phyloP scores from a whole-genome alignment of 2,113 vertebrate genomes.

The Cromileptes altivelis region DNA sequence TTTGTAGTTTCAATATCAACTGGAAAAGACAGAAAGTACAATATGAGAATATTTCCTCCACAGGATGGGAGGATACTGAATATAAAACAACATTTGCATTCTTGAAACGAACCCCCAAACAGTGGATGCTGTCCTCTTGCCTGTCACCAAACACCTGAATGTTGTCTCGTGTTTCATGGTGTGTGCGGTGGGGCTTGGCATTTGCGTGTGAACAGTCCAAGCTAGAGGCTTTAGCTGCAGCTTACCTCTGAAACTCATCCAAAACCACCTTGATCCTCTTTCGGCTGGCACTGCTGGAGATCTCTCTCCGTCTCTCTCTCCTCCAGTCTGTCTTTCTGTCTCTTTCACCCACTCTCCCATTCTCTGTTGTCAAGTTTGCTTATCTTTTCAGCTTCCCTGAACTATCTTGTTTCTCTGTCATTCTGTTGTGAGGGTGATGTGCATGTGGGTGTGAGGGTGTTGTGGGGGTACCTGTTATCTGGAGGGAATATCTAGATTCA shows the following conservation, averaged over 20 bases:
- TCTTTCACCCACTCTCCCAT: constrained; percentile 19
- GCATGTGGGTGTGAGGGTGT: constrained; percentile 58
- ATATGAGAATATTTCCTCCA: background rate
- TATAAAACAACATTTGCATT: constrained; percentile 35
- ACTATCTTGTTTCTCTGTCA: constrained; percentile 70
- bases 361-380: constrained; percentile 59
- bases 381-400: constrained; percentile 60
- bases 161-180: constrained; percentile 63
- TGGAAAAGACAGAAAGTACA: background rate
- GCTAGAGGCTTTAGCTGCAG: constrained; percentile 70
- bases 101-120: constrained; percentile 7
- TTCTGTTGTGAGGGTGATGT: constrained; percentile 52
- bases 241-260: constrained; percentile 78
- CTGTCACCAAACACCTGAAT: constrained; percentile 59
- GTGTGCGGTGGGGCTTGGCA: constrained; percentile 56
- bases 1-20: background rate
- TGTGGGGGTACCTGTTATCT: constrained; percentile 54
- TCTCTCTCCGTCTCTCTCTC: constrained; percentile 29
- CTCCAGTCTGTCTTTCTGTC: constrained; percentile 33
- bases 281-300: constrained; percentile 62
- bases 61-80: constrained; percentile 11
- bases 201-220: constrained; percentile 76
- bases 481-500: constrained; percentile 64
- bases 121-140: constrained; percentile 27
- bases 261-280: constrained; percentile 78